Evolutionary conservation across 2,888 invertebrate species (phyloP).

Genomic region (Latheticus oryzae): DNA sequence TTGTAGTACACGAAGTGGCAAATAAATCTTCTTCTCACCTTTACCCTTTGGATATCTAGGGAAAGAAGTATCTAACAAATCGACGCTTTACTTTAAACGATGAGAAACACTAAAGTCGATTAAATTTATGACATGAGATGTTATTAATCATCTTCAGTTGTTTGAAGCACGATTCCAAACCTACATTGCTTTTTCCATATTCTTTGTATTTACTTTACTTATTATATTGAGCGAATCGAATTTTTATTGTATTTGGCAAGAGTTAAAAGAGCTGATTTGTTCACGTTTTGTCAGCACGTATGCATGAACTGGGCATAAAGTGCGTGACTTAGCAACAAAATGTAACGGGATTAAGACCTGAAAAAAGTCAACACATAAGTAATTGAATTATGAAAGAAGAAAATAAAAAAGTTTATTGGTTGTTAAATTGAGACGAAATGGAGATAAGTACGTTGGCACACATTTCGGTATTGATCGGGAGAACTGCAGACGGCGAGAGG

Average conservation of each 20-base stretch:
- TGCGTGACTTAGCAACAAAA: slow-evolving; percentile 25
- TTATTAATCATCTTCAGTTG: slow-evolving; percentile 2
- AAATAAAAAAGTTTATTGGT: slow-evolving; percentile 2
- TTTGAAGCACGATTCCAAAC: too few species aligned
- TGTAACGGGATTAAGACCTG: slow-evolving; percentile 16
- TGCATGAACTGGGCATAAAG: slow-evolving; percentile 10
- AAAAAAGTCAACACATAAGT: slow-evolving; percentile 9
- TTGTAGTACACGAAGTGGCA: too few species aligned
- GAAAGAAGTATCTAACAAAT: too few species aligned
- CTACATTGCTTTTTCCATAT: too few species aligned
- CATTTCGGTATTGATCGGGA: slow-evolving; percentile 1
- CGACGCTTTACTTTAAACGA: too few species aligned
- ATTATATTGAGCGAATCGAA: too few species aligned
- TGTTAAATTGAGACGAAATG: not conserved
- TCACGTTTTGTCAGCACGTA: slow-evolving; percentile 25
- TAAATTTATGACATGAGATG: slow-evolving; percentile 20
- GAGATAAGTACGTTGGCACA: not conserved
- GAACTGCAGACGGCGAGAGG: too few species aligned
- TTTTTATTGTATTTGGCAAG: slow-evolving; percentile 14
- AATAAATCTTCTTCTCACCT: too few species aligned
- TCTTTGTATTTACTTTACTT: too few species aligned
- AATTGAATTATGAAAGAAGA: slow-evolving; percentile 5
- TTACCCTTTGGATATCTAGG: too few species aligned
- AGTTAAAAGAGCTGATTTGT: slow-evolving; percentile 17
- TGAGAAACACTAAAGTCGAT: slow-evolving; percentile 10